phyloP scores from a whole-genome alignment of 1,140 invertebrate genomes.

The Drosophila bifasciata region DNA sequence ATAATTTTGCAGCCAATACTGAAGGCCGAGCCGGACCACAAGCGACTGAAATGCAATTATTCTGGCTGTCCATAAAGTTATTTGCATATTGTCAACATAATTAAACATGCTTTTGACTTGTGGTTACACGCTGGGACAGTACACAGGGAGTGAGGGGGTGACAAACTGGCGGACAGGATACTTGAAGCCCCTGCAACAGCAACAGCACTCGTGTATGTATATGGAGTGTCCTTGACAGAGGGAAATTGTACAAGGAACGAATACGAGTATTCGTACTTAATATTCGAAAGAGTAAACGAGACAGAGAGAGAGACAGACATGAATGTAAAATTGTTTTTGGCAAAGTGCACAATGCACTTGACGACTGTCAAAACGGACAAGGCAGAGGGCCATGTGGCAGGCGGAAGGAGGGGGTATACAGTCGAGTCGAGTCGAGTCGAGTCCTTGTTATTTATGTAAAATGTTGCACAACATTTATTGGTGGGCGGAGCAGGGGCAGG shows the following conservation, averaged over 20 bases:
- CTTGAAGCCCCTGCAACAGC: too few relatives aligned
- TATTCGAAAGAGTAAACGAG: too few relatives aligned
- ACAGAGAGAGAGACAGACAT: background rate
- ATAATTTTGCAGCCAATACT: too few relatives aligned
- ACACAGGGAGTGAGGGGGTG: too few relatives aligned
- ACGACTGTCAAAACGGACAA: slow-evolving; percentile 76
- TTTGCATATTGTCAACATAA: slow-evolving; percentile 63
- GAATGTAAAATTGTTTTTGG: slow-evolving; percentile 76
- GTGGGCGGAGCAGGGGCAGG: background rate
- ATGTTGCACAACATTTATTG: slow-evolving; percentile 60
- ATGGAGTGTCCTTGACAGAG: slow-evolving; percentile 49
- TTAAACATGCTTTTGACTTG: slow-evolving; percentile 60
- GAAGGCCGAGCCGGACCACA: slow-evolving; percentile 22
- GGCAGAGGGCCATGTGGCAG: slow-evolving; percentile 14
- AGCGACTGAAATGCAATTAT: slow-evolving; percentile 51
- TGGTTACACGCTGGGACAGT: slow-evolving; percentile 39
- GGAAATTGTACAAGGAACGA: too few relatives aligned
- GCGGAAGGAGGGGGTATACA: slow-evolving; percentile 6
- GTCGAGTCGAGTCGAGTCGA: slow-evolving; percentile 31
- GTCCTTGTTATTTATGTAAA: slow-evolving; percentile 60
- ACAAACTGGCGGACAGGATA: too few relatives aligned
- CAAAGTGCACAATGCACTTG: slow-evolving; percentile 81
- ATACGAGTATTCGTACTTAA: too few relatives aligned
- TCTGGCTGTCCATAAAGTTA: slow-evolving; percentile 41
- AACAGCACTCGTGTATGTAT: too few relatives aligned